Conservation (phyloP, 2,888 invertebrate genomes). For the Morinoia aosen region DNA sequence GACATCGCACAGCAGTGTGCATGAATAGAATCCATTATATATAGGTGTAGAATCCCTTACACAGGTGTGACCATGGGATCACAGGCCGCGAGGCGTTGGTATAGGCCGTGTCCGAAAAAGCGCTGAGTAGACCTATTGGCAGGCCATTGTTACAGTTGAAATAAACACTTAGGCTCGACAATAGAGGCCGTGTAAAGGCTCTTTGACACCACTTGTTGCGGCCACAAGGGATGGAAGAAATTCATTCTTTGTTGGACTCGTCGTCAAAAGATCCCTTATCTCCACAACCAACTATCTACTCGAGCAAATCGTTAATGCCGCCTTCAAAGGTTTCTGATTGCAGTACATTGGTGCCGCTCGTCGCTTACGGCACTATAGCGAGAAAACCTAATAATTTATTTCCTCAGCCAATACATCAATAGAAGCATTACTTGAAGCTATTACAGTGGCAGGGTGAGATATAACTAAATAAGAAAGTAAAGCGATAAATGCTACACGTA, state of each 20-base stretch:
- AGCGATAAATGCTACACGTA: no score
- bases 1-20: neutral
- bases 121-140: constrained; percentile 37
- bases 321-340: neutral
- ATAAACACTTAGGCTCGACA: constrained; percentile 27
- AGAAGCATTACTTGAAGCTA: no score
- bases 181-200: neutral
- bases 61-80: neutral
- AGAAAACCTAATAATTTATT: neutral
- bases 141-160: constrained; percentile 26
- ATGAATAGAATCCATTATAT: neutral
- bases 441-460: no score
- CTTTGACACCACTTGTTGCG: constrained; percentile 33
- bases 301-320: neutral
- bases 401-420: no score
- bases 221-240: neutral
- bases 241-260: neutral
- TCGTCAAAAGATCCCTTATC: neutral
- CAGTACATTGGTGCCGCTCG: neutral
- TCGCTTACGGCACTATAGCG: neutral
- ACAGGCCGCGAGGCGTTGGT: neutral
- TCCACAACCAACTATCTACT: neutral
- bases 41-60: neutral
- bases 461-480: no score
- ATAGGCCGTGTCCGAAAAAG: neutral